Base-by-base conservation (phyloP, 2,113 vertebrate genomes). In the Micromys minutus region DNA sequence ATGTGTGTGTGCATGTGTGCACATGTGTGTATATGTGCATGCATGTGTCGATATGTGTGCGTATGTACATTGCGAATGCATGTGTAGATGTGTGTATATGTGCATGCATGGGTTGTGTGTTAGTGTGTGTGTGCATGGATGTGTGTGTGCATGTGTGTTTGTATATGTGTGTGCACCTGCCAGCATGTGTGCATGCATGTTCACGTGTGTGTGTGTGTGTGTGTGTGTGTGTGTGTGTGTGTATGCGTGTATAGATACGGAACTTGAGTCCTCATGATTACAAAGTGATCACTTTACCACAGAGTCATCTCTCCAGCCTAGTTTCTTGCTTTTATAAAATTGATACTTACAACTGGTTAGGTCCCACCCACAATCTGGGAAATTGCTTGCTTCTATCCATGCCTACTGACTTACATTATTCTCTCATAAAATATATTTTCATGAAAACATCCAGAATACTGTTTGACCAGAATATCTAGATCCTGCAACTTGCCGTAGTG, bases 351-450 rank as follows among this genome's bases (percentile, higher is more conserved):
- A 89, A 21, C 21, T 88, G 75, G 77, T 63, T 83, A 63, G 96
- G 74, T 42, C 29, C 74, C 36, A 94, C 24, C 24, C 22, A 83
- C 24, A 42, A 63, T 63, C 77, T 79, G 17, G 8, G 69, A 29
- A 24, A n/a, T 74, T 61, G 69, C 87, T 45, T 79, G 47, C 36
- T 72, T 69, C 29, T 80, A 26, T 85, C 67, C 52, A 55, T 91
- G 75, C 88, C 50, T 84, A 89, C 47, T 57, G 71, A 76, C 87
- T 85, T 75, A 93, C 86, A 93, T 89, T 45, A 90, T 81, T 88
- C 26, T 80, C 42, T 52, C 50, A 72, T 87, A 36, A 39, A 95
- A 93, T 79, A 87, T 31, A 71, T 12, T 45, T 90, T 88, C 89
- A 55, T 39, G 87, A 76, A 95, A 94, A 91, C 9, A 91, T 13